phyloP scores from a whole-genome alignment of 2,888 invertebrate species.

The Mythimna vitellina region DNA sequence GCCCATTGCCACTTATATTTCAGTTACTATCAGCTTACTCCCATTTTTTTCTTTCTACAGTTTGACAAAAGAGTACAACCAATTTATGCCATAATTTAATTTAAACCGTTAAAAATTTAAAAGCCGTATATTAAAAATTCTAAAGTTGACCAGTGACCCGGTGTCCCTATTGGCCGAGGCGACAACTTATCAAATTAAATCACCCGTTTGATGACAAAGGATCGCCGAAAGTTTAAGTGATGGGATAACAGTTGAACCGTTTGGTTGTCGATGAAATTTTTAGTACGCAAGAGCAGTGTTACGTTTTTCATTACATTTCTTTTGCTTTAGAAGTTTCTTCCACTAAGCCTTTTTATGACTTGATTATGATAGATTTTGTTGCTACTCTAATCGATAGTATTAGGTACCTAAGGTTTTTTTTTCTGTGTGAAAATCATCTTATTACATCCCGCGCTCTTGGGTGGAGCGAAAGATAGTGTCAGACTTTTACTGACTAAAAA shows the following conservation, averaged over 20 bases:
- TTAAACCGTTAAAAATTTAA: slow-evolving; percentile 81
- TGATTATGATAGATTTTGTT: too few species aligned
- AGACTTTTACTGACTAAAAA: too few species aligned
- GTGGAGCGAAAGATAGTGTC: too few species aligned
- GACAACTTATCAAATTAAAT: slow-evolving; percentile 87
- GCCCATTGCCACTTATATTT: too few species aligned
- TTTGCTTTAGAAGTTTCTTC: too few species aligned
- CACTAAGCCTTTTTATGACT: too few species aligned
- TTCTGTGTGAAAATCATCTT: too few species aligned
- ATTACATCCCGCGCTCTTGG: too few species aligned
- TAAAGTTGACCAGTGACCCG: slow-evolving; percentile 81
- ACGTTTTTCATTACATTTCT: too few species aligned
- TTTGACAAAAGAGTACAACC: slow-evolving; percentile 22
- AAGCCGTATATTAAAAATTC: slow-evolving; percentile 84
- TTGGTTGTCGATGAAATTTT: slow-evolving; percentile 49
- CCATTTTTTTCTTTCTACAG: neutral
- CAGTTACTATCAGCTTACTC: neutral
- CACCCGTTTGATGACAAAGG: slow-evolving; percentile 79
- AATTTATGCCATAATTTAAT: slow-evolving; percentile 72
- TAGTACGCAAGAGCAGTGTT: too few species aligned
- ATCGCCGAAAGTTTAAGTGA: slow-evolving; percentile 73
- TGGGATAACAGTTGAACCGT: slow-evolving; percentile 37
- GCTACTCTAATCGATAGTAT: too few species aligned
- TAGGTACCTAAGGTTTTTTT: too few species aligned
- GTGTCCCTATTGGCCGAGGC: slow-evolving; percentile 72